Conservation (phyloP, 1,140 invertebrate genomes). For the Penaeus vannamei region DNA sequence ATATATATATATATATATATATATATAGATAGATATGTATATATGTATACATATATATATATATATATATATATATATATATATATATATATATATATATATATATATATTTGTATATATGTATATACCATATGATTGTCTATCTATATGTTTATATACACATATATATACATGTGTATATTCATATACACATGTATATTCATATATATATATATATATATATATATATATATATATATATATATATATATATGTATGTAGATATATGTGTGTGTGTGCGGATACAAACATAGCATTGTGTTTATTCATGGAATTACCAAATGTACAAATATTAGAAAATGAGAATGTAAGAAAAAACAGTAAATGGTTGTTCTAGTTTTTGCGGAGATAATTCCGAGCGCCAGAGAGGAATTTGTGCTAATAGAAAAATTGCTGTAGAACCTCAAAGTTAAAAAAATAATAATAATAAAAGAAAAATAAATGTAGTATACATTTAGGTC, state of each 20-base stretch:
- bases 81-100: constrained; percentile 20
- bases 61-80: constrained; percentile 29
- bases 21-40: constrained; percentile 3
- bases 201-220: background rate
- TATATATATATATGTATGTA: background rate
- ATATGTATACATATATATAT: constrained; percentile 21
- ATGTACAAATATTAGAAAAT: too few relatives aligned
- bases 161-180: background rate
- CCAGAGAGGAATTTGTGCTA: too few relatives aligned
- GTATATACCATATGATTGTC: background rate
- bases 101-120: constrained; percentile 29
- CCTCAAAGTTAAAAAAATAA: too few relatives aligned
- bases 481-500: too few relatives aligned
- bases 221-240: background rate
- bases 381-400: too few relatives aligned
- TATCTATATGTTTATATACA: background rate
- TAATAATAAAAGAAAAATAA: too few relatives aligned
- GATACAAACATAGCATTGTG: too few relatives aligned
- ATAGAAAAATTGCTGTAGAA: too few relatives aligned
- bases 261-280: background rate
- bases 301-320: too few relatives aligned
- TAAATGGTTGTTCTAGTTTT: too few relatives aligned
- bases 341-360: too few relatives aligned
- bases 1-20: constrained; percentile 30
- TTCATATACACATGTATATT: background rate